Percentiles rank a stretch among this genome's conserved stretches.
Evolutionary conservation across 1,140 invertebrate genomes (phyloP).

Genomic region (Bombus turneri): DNA sequence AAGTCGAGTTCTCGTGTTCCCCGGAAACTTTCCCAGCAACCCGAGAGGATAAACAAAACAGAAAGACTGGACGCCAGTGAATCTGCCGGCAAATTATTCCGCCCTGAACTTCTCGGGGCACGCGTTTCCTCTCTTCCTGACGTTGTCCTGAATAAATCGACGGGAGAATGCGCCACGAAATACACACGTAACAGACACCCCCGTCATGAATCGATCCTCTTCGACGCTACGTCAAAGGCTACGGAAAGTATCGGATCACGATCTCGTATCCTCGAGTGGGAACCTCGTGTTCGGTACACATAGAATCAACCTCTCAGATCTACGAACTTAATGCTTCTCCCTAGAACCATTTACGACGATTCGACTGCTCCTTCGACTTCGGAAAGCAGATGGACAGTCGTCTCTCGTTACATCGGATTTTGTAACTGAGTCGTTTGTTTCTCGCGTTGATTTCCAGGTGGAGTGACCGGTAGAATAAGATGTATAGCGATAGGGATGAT

Average conservation of each 20-base stretch:
- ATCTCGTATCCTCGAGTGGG: not conserved
- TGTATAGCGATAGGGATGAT: not conserved
- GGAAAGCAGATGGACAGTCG: not conserved
- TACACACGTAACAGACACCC: slow-evolving; percentile 26
- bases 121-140: not conserved
- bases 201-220: slow-evolving; percentile 11
- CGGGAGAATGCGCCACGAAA: not conserved
- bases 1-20: slow-evolving; percentile 15
- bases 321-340: not conserved
- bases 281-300: not conserved
- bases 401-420: not conserved
- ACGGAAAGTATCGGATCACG: not conserved
- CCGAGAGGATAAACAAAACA: slow-evolving; percentile 38
- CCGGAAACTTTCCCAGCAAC: slow-evolving; percentile 10
- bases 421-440: not conserved
- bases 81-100: slow-evolving; percentile 39
- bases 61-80: slow-evolving; percentile 11
- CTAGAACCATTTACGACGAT: slow-evolving; percentile 4
- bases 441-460: not conserved
- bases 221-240: slow-evolving; percentile 29
- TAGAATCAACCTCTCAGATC: not conserved
- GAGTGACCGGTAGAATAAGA: no score
- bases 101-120: slow-evolving; percentile 1
- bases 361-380: not conserved
- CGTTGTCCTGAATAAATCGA: slow-evolving; percentile 38